Conservation (phyloP, 2,113 vertebrate species). For the Caranx melampygus region DNA sequence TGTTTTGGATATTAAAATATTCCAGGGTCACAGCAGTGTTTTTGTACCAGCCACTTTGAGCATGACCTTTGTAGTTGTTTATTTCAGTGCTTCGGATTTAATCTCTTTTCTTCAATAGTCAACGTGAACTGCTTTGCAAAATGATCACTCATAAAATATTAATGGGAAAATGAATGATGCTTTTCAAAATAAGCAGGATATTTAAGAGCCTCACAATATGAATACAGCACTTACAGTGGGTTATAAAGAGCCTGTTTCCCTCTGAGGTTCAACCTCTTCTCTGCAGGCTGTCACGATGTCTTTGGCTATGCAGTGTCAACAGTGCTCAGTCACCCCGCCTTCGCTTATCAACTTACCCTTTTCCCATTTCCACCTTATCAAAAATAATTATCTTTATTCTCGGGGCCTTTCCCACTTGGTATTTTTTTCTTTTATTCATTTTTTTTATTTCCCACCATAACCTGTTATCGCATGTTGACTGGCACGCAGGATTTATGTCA, state of each 20-base stretch:
- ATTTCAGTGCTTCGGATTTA: background rate
- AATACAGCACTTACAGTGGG: background rate
- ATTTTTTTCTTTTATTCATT: too few relatives aligned
- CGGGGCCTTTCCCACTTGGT: background rate
- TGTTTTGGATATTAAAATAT: slow-evolving; percentile 13
- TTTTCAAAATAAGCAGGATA: background rate
- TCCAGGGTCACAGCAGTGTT: slow-evolving; percentile 7
- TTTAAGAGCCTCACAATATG: background rate
- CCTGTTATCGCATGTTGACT: slow-evolving; percentile 68
- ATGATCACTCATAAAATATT: slow-evolving; percentile 11
- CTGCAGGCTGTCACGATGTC: background rate
- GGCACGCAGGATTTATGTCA: slow-evolving; percentile 66
- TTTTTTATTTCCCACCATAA: slow-evolving; percentile 50
- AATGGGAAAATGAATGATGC: background rate
- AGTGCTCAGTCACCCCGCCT: slow-evolving; percentile 58
- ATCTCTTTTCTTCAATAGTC: slow-evolving; percentile 17
- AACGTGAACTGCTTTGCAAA: background rate
- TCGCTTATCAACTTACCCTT: slow-evolving; percentile 73
- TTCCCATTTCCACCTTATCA: slow-evolving; percentile 77
- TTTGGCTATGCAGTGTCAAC: slow-evolving; percentile 52
- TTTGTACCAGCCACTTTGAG: slow-evolving; percentile 3
- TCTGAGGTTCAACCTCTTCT: slow-evolving; percentile 19
- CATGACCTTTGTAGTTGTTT: background rate
- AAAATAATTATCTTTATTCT: slow-evolving; percentile 80
- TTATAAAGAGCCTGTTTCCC: background rate